Evolutionary conservation across 2,888 invertebrate genomes (phyloP).

Genomic region (Platycheirus rosarum): DNA sequence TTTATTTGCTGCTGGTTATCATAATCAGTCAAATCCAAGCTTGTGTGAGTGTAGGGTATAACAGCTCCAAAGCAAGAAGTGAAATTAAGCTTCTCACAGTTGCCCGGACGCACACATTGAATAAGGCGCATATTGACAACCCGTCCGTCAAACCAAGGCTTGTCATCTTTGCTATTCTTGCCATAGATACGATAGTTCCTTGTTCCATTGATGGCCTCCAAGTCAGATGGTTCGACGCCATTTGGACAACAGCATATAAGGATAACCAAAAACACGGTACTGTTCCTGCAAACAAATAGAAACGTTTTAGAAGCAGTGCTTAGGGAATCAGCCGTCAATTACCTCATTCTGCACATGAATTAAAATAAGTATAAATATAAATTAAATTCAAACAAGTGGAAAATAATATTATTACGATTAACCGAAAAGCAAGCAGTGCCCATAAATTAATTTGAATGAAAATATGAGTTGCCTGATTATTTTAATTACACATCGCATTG

Average conservation of each 20-base stretch:
- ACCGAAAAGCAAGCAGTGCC: too few species aligned
- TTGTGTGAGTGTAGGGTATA: slow-evolving; percentile 90
- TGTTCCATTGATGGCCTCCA: slow-evolving; percentile 85
- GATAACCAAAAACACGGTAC: too few species aligned
- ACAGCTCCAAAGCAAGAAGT: slow-evolving; percentile 90
- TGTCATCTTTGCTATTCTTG: slow-evolving; percentile 85
- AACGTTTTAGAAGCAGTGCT: too few species aligned
- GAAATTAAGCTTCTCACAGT: slow-evolving; percentile 86
- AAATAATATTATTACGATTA: too few species aligned
- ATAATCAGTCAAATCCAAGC: slow-evolving; percentile 89
- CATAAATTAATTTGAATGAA: too few species aligned
- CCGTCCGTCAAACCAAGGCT: slow-evolving; percentile 85
- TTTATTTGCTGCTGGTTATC: slow-evolving; percentile 86
- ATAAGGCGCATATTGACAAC: slow-evolving; percentile 85
- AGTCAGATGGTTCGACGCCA: slow-evolving; percentile 76
- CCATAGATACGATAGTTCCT: slow-evolving; percentile 84
- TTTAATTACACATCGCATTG: too few species aligned
- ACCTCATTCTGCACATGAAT: too few species aligned
- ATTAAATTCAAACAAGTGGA: too few species aligned
- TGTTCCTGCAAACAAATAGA: too few species aligned
- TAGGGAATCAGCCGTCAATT: too few species aligned
- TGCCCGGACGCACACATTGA: slow-evolving; percentile 88
- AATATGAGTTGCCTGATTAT: too few species aligned
- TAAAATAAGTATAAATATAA: too few species aligned
- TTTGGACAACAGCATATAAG: slow-evolving; percentile 23